Percentiles rank a stretch among this genome's conserved stretches.
Evolutionary conservation across 2,888 invertebrate genomes (phyloP).

Genomic region (Calameuta filiformis): DNA sequence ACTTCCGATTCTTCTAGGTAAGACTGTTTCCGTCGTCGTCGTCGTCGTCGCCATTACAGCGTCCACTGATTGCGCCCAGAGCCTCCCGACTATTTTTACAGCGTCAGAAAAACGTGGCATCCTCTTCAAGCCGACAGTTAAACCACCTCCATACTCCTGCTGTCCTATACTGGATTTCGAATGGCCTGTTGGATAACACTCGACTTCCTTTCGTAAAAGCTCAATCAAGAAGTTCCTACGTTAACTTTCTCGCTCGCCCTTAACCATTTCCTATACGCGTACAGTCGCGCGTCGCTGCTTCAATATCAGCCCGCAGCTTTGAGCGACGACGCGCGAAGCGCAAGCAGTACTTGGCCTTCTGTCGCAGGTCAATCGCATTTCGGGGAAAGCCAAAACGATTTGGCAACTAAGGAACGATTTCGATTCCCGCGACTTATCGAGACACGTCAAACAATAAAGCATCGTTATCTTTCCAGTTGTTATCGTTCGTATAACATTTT

Average conservation of each 20-base stretch:
- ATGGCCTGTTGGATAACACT: neutral
- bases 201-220: neutral
- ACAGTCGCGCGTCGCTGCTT: neutral
- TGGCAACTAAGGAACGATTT: neutral
- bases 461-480: neutral
- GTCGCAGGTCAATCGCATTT: neutral
- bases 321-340: too few species aligned
- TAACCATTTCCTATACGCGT: neutral
- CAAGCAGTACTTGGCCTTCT: neutral
- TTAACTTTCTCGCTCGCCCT: neutral
- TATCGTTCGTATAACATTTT: neutral
- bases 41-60: neutral
- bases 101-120: neutral
- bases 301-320: too few species aligned
- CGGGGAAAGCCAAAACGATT: neutral
- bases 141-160: neutral
- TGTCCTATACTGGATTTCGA: neutral
- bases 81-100: neutral
- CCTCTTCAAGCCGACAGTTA: neutral
- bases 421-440: neutral
- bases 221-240: neutral
- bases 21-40: neutral
- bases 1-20: neutral
- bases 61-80: neutral
- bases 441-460: neutral